Percentiles rank a stretch among this genome's conserved stretches.
Conservation (phyloP, 2,113 vertebrate species). For the Rynchops niger region DNA sequence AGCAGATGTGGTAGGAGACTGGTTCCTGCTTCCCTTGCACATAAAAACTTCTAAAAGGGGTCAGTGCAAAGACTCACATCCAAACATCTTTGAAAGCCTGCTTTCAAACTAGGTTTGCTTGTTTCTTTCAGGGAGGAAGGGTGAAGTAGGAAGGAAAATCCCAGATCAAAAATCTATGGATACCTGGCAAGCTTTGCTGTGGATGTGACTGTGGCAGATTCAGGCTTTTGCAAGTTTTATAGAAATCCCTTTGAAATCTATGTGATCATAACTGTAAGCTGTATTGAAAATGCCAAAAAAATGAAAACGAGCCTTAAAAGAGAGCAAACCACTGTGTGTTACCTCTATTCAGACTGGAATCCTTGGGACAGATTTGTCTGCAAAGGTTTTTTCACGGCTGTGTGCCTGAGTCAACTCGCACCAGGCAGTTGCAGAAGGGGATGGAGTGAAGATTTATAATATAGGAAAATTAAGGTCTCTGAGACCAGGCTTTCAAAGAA, state of each 20-base stretch:
- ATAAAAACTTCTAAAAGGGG: not conserved
- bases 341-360: not conserved
- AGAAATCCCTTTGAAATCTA: not conserved
- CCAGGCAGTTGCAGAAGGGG: not conserved
- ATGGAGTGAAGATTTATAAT: not conserved
- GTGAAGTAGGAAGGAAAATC: not conserved
- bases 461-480: not conserved
- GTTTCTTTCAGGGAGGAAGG: not conserved
- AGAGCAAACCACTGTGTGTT: not conserved
- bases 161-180: not conserved
- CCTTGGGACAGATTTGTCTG: not conserved
- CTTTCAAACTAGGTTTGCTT: not conserved
- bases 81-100: not conserved
- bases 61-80: not conserved
- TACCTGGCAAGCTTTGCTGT: not conserved
- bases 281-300: not conserved
- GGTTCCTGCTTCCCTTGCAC: not conserved
- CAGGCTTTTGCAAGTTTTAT: not conserved
- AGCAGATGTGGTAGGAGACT: not conserved
- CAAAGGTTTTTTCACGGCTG: not conserved
- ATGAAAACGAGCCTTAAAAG: not conserved
- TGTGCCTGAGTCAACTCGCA: not conserved
- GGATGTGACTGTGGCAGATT: not conserved
- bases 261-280: not conserved
- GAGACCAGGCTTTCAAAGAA: not conserved